Evolutionary conservation across 2,888 invertebrate genomes (phyloP).

Genomic region (Xestobium rufovillosum): DNA sequence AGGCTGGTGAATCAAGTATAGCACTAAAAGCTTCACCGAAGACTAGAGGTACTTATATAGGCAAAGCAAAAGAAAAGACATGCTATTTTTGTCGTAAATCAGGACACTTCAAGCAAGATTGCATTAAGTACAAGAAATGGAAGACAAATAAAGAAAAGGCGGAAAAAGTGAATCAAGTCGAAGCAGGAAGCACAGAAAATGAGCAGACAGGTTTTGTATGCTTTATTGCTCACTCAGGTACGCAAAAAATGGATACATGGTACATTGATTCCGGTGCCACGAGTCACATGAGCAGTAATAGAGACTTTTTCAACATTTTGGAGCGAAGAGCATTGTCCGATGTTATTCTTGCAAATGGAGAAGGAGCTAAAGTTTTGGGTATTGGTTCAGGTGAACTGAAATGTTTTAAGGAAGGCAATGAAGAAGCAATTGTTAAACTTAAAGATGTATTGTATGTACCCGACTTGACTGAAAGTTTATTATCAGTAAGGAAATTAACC

Average conservation of each 20-base stretch:
- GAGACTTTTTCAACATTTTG: too few species aligned
- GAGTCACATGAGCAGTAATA: too few species aligned
- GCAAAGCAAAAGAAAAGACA: conserved; percentile 12
- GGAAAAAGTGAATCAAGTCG: too few species aligned
- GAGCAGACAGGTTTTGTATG: too few species aligned
- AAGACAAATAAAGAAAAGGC: too few species aligned
- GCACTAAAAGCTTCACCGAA: conserved; percentile 14
- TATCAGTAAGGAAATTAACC: conserved; percentile 21
- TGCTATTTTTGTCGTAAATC: conserved; percentile 13
- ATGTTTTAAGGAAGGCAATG: conserved; percentile 7
- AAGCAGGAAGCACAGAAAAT: too few species aligned
- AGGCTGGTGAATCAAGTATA: not conserved
- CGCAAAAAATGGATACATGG: too few species aligned
- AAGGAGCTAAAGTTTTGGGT: conserved; percentile 16
- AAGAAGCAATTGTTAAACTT: conserved; percentile 14
- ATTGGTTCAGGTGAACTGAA: conserved; percentile 18
- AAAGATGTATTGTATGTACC: conserved; percentile 22
- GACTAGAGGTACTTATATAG: conserved; percentile 14
- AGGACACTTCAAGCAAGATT: conserved; percentile 11
- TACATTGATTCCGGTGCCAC: too few species aligned
- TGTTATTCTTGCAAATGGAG: conserved; percentile 20
- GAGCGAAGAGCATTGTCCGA: too few species aligned
- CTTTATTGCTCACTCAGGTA: too few species aligned
- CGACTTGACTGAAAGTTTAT: conserved; percentile 18
- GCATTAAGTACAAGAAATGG: conserved; percentile 10